Base-by-base conservation (phyloP, 2,797 vertebrate genomes). In the Loris lydekkerianus region DNA sequence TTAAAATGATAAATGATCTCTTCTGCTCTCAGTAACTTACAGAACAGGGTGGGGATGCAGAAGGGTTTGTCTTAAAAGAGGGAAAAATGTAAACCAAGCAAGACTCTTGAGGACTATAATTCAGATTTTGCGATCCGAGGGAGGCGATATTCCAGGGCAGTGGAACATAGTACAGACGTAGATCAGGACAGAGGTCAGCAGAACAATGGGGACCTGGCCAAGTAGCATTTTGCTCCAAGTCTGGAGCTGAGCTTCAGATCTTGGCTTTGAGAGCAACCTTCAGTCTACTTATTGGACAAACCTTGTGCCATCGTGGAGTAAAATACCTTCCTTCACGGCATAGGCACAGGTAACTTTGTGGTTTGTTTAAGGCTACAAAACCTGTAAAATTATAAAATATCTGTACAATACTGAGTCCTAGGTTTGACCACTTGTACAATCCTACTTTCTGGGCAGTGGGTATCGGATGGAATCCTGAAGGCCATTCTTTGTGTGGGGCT, bases 1-100 rank as follows among this genome's bases (percentile, higher is more conserved):
- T 97, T 84, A 97, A 97, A 97, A 95, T 94, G 27, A 60, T 20
- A 65, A 96, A 97, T 5, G 5, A 73, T 93, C 89, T 89, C 63
- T 6, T 31, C 4, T 61, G 70, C 63, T 83, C 69, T 91, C 60
- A 25, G 84, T 69, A 87, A 94, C 80, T 73, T 91, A 80, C n/a
- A 92, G 53, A 77, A 60, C 95, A 70, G 11, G 53, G 17, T 73
- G 31, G 96, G 69, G 70, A 97, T 93, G 43, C 37, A 10, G 60
- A 88, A n/a, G 43, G 56, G 76, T 29, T 89, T 20, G 7, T 82
- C 88, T 81, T 83, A 84, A 63, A 86, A 84, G 40, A 93, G 34
- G 31, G 65, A 70, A 84, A 94, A 61, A 88, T 91, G 29, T 61
- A 96, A 86, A 72, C 86, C 87, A 90, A 81, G 37, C 82, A 75